A percentile compares a stretch with the other conserved stretches of the same genome.
These are phyloP conservation scores for Polyploca ridens DNA, from an alignment of 2,888 invertebrate species.

Conservation along the genomic window DNA sequence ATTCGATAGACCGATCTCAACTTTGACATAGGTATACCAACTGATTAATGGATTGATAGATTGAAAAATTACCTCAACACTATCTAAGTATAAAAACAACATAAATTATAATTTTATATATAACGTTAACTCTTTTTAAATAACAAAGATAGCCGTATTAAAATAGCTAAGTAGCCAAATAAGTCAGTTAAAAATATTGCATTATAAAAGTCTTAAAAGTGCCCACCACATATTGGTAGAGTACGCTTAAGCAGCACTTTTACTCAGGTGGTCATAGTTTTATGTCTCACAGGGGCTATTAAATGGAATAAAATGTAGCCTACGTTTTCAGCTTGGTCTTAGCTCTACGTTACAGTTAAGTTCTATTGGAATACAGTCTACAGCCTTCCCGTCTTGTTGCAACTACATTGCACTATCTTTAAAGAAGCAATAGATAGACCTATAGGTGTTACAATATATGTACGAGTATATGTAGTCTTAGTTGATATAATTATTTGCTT, in stretches of 20 bases:
- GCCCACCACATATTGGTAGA: background rate
- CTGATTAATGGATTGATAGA: too few species aligned
- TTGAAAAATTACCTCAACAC: too few species aligned
- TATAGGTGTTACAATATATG: too few species aligned
- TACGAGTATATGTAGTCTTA: too few species aligned
- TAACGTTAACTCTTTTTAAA: too few species aligned
- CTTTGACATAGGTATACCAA: background rate
- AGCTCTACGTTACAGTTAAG: background rate
- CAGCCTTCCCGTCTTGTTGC: background rate
- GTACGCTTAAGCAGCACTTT: background rate
- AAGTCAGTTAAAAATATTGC: background rate
- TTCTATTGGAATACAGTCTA: background rate
- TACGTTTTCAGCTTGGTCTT: background rate
- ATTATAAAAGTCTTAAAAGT: background rate
- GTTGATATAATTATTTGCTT: too few species aligned
- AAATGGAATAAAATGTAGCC: constrained; percentile 5
- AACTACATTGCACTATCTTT: too few species aligned
- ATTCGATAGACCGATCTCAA: too few species aligned
- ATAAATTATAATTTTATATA: too few species aligned
- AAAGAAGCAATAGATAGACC: too few species aligned
- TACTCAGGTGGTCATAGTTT: background rate
- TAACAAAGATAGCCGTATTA: too few species aligned
- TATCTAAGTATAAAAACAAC: too few species aligned
- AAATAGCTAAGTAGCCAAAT: background rate
- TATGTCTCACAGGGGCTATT: background rate